Evolutionary conservation across 2,797 vertebrate genomes (phyloP), one percentile per base, ranked within the genome.

Genomic region (Tenualosa thibaudeaui): DNA sequence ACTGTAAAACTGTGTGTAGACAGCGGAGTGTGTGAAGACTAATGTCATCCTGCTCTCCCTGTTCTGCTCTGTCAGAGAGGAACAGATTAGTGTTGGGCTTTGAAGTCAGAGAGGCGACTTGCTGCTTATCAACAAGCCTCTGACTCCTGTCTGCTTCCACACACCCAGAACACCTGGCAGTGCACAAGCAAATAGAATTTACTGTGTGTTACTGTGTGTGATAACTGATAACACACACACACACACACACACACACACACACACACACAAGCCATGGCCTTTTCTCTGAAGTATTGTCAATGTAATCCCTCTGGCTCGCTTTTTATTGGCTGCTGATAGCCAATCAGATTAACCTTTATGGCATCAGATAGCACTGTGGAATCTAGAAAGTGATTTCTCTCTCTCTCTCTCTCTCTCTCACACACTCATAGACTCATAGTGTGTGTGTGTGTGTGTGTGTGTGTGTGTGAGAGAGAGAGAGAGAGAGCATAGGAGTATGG

Each of bases 111-210:
- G 26, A 81, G 56, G 84, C 84, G 81, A 85, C 8, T 84, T 84
- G 46, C 12, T 84, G 65, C 68, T 43, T 78, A 88, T 87, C 62
- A 68, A 83, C 88, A 46, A 62, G 54, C 78, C 81, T 84, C 84
- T 87, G 88, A 78, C 88, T 91, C 88, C 88, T 90, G 91, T 90
- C 88, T 87, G 84, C 91, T 75, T 40, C 71, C 2, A 19, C 19
- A 24, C 68, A 46, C 68, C 31, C 68, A 40, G 68, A 12, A 17
- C 15, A 75, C 37, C 68, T 65, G 84, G 8, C 78, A 56, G 83
- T 1, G 51, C 58, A 81, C 83, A 81, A 54, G 81, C 68, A 81
- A 85, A 86, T 82, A 81, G 65, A 82, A 82, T 90, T 86, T 87
- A 91, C 83, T 82, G 62, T 54, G 51, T 54, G 51, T 86, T 87